Conservation (phyloP, 2,888 invertebrate species). For the Pachymerium ferrugineum region DNA sequence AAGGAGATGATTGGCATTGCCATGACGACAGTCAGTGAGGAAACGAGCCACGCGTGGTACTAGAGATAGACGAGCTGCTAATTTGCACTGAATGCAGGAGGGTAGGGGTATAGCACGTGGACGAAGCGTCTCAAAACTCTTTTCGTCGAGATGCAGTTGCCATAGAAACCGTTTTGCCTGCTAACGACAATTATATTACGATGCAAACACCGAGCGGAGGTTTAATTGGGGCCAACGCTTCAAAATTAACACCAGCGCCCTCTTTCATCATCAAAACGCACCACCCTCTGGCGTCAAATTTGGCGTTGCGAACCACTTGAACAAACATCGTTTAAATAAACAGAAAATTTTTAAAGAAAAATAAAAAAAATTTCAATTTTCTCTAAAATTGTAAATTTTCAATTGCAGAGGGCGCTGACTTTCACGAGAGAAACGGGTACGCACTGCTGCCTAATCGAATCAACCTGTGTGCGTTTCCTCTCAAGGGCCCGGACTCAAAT, state of each 20-base stretch:
- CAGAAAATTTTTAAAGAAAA: not conserved
- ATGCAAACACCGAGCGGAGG: not conserved
- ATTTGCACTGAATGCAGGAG: not conserved
- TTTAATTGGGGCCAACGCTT: not conserved
- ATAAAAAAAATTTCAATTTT: not conserved
- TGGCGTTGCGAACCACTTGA: no score
- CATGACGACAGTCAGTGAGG: not conserved
- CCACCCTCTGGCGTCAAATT: not conserved
- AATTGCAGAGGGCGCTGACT: not conserved
- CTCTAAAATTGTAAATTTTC: not conserved
- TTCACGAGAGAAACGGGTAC: not conserved
- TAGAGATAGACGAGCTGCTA: not conserved
- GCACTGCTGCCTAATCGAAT: not conserved
- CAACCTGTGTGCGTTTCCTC: conserved; percentile 4
- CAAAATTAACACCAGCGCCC: not conserved
- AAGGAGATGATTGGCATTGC: not conserved
- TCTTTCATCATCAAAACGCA: not conserved
- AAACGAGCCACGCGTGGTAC: not conserved
- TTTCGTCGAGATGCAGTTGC: not conserved
- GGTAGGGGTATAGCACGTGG: not conserved
- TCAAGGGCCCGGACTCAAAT: not conserved
- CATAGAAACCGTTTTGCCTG: no score
- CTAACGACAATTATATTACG: not conserved
- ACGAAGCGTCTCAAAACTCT: not conserved
- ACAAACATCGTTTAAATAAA: no score